Base-by-base conservation (phyloP, 2,888 invertebrate species). In the Keiferia lycopersicella region DNA sequence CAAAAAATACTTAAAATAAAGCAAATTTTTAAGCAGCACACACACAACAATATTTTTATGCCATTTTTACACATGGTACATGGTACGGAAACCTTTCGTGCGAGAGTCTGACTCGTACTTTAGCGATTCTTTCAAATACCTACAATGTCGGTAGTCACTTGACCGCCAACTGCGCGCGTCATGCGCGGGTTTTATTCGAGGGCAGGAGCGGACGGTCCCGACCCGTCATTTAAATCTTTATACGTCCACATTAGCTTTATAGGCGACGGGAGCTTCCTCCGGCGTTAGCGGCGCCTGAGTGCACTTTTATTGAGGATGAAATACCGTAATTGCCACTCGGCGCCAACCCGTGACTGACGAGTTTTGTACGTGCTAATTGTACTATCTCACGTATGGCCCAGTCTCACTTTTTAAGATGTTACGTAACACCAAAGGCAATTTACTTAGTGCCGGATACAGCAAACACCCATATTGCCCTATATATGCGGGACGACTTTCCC, bases 241-340 rank as follows among this genome's bases (percentile, higher is more conserved):
- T 87, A 86, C 78, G 83, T 86, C 79, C 84, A 84, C 87, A 87
- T 89, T 87, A 89, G 86, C 83, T 88, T 88, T 88, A 88, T 87
- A 84, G 86, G 76, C 84, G 73, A 72, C 81, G 73, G 83, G 83
- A 85, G 84, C 81, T 83, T 83, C 82, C 84, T 81, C 79, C 78
- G 77, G 76, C 78, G 79, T 81, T 82, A 79, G 82, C 79, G 84
- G 78, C 82, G 83, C 81, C 83, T 78, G 84, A 88, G 89, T 89
- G 89, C 89, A 89, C 83, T 89, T 88, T 88, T 88, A 88, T 88
- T 85, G 86, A 81, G 85, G 84, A 86, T 87, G 86, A 88, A 88
- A 88, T 88, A 86, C 81, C 82, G 84, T 87, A 89, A 89, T 87
- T 87, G 87, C 83, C 84, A 83, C 86, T 86, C 85, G 83, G 84